Conservation (phyloP, 2,888 invertebrate species). For the Cryptops parisi region DNA sequence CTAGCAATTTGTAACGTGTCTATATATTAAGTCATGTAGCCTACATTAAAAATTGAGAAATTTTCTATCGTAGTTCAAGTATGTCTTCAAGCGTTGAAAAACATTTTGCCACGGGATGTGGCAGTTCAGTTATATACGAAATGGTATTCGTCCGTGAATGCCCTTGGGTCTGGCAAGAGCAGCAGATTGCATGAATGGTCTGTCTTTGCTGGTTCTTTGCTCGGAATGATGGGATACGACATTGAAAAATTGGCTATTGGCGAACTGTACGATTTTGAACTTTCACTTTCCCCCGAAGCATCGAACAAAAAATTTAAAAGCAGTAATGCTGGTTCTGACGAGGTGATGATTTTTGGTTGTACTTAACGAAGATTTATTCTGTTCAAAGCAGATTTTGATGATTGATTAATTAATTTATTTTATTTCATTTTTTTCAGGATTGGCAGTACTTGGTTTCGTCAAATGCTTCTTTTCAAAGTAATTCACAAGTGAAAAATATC, state of each 20-base stretch:
- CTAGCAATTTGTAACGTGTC: too few species aligned
- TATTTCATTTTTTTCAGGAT: constrained; percentile 37
- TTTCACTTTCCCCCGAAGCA: constrained; percentile 35
- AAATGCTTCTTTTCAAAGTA: constrained; percentile 35
- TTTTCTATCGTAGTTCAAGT: constrained; percentile 41
- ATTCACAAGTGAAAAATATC: neutral
- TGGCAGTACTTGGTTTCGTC: constrained; percentile 57
- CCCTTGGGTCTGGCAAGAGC: constrained; percentile 65
- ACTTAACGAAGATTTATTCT: neutral
- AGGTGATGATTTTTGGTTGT: constrained; percentile 30
- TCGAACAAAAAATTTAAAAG: constrained; percentile 57
- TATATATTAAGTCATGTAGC: too few species aligned
- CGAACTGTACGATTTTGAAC: constrained; percentile 31
- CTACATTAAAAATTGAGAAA: too few species aligned
- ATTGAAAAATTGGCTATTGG: constrained; percentile 36
- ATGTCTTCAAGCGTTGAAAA: constrained; percentile 55
- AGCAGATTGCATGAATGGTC: constrained; percentile 64
- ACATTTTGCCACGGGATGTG: constrained; percentile 57
- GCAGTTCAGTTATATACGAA: constrained; percentile 57
- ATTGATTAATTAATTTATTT: constrained; percentile 7
- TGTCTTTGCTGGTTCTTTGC: constrained; percentile 48
- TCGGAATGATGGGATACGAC: constrained; percentile 32
- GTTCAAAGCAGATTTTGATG: neutral
- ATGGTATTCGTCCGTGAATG: constrained; percentile 80
- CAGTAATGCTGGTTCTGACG: constrained; percentile 58